A percentile compares a stretch with the other conserved stretches of the same genome.
phyloP scores from a whole-genome alignment of 2,797 vertebrate genomes.

The Gallirallus australis region DNA sequence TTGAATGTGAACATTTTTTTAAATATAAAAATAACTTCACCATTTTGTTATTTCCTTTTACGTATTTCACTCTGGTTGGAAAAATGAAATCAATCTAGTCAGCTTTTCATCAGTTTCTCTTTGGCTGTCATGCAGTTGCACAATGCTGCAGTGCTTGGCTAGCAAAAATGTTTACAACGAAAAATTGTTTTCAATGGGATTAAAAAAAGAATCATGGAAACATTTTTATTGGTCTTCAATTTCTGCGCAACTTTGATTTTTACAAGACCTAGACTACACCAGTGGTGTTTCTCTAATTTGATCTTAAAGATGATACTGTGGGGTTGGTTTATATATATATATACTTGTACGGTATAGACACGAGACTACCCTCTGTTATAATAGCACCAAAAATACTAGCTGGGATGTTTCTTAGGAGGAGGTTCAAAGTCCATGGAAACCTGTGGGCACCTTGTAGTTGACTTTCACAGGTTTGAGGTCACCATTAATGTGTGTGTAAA shows the following conservation, averaged over 20 bases:
- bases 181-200: slow-evolving; percentile 70
- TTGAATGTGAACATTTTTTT: slow-evolving; percentile 55
- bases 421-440: neutral
- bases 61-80: slow-evolving; percentile 61
- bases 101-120: slow-evolving; percentile 74
- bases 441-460: neutral
- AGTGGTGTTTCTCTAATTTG: neutral
- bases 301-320: neutral
- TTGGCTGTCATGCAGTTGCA: slow-evolving; percentile 72
- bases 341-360: neutral
- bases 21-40: slow-evolving; percentile 69
- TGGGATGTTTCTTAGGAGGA: neutral
- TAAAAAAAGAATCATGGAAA: slow-evolving; percentile 67
- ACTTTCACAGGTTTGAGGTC: neutral
- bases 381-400: neutral
- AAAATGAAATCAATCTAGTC: slow-evolving; percentile 74
- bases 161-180: slow-evolving; percentile 70
- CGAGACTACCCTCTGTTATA: neutral
- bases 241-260: slow-evolving; percentile 34
- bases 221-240: slow-evolving; percentile 61
- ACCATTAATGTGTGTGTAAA: neutral
- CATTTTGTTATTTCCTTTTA: slow-evolving; percentile 74
- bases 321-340: neutral
- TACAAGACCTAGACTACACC: neutral
- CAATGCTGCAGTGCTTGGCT: slow-evolving; percentile 72